These are phyloP conservation scores for Ctenochaetus hawaiiensis DNA, from an alignment of 2,797 vertebrate genomes.

Conservation along the genomic window DNA sequence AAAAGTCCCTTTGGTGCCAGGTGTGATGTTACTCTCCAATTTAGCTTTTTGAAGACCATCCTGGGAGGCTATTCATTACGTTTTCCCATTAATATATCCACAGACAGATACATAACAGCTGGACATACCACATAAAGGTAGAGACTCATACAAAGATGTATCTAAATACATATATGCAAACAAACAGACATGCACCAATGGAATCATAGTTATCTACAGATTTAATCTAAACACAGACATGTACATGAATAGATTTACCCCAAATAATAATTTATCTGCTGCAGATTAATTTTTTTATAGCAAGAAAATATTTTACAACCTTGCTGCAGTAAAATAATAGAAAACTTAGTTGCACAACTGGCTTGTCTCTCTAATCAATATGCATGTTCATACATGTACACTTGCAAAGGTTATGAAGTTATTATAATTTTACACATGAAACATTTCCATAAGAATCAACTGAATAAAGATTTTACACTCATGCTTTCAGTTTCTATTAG, in stretches of 20 bases:
- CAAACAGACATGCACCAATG: background rate
- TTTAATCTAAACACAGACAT: background rate
- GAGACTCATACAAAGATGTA: no score
- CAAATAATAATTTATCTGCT: background rate
- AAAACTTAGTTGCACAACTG: no score
- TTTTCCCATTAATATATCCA: background rate
- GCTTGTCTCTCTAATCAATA: background rate
- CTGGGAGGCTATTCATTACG: background rate
- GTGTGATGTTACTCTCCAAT: background rate
- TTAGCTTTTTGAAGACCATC: background rate
- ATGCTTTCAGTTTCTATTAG: slow-evolving; percentile 16
- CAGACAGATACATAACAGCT: background rate
- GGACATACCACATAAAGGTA: background rate
- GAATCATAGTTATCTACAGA: background rate
- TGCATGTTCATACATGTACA: background rate
- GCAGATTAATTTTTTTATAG: background rate
- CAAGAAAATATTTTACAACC: background rate
- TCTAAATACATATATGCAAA: no score
- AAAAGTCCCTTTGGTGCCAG: background rate
- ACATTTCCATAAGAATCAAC: slow-evolving; percentile 15
- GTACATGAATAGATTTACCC: background rate
- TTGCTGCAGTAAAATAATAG: background rate
- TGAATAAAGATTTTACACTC: background rate
- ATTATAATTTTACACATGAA: background rate
- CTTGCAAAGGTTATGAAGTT: background rate